Evolutionary conservation across 2,113 vertebrate species (phyloP), one percentile per base, ranked within the genome.

Genomic region (Megalops atlanticus): DNA sequence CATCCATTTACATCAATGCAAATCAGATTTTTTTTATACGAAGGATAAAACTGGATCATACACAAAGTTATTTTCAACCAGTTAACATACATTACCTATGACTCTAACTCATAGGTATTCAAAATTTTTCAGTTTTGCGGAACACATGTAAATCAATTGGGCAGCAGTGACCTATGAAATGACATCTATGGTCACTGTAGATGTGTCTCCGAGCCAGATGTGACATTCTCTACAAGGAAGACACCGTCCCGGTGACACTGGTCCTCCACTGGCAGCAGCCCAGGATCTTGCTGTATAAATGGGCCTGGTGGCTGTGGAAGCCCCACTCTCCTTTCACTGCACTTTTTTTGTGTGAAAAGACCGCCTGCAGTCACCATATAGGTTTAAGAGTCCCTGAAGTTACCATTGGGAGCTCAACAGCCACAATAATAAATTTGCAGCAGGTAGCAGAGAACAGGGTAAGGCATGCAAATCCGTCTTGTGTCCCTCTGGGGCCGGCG

Each of bases 401-500:
- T 92, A 91, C 91, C 91, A 90, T 91, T 92, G 90, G 89, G 88
- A 92, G 90, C 91, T 89, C 85, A 86, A 91, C 88, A 88, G 89
- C 91, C 91, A 91, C 92, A 92, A 92, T 92, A 93, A 93, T 94
- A 93, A 90, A 93, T 93, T 91, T 90, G 89, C 88, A 77, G 90
- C 91, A 91, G 91, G 91, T 90, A 92, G 87, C 88, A 87, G 89
- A 89, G 92, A 89, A 92, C 87, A 89, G 88, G 80, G 84, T 87
- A 85, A 87, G 92, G 91, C 92, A 94, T 93, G 93, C 93, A 94
- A 90, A 94, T 94, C 91, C 31, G 81, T 94, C 93, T 92, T 88
- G 88, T 93, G 92, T 94, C 93, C 93, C 93, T 92, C 88, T 91
- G 91, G 92, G 93, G 92, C 86, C 87, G 49, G 84, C 15, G 79